phyloP scores from a whole-genome alignment of 2,797 vertebrate species.

The Leuciscus waleckii region DNA sequence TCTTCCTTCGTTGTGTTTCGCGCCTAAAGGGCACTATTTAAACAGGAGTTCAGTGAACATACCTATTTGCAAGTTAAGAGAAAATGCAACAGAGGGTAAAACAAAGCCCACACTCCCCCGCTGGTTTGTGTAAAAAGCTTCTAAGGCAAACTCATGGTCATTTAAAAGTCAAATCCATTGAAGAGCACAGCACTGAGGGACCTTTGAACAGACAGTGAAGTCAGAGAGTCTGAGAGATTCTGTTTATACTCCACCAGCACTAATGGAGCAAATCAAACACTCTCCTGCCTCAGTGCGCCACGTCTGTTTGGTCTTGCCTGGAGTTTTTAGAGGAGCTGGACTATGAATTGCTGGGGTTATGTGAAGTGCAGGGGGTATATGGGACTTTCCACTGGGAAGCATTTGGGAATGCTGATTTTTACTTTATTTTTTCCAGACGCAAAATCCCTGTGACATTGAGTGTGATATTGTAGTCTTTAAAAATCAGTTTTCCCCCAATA shows the following conservation, averaged over 20 bases:
- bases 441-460: slow-evolving; percentile 25
- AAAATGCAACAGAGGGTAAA: slow-evolving; percentile 53
- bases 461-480: neutral
- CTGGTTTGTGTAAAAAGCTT: slow-evolving; percentile 47
- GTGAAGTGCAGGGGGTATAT: slow-evolving; percentile 13
- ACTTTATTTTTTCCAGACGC: neutral
- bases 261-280: slow-evolving; percentile 59
- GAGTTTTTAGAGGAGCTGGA: slow-evolving; percentile 23
- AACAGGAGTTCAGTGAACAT: slow-evolving; percentile 46
- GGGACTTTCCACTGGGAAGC: neutral
- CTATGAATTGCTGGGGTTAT: slow-evolving; percentile 1
- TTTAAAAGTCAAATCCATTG: slow-evolving; percentile 62
- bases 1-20: slow-evolving; percentile 24
- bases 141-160: slow-evolving; percentile 45
- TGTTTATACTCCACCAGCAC: slow-evolving; percentile 57
- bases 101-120: slow-evolving; percentile 38
- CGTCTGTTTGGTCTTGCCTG: slow-evolving; percentile 38
- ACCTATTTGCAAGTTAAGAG: slow-evolving; percentile 49
- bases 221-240: slow-evolving; percentile 27
- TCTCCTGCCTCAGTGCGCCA: slow-evolving; percentile 29
- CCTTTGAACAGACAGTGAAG: slow-evolving; percentile 58
- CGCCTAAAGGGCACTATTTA: slow-evolving; percentile 40
- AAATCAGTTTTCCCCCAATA: too few species aligned
- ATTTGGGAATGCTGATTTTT: neutral
- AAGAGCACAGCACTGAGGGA: slow-evolving; percentile 52